Percentiles rank a stretch among this genome's conserved stretches.
Evolutionary conservation across 2,797 vertebrate species (phyloP).

Genomic region (Notolabrus celidotus): DNA sequence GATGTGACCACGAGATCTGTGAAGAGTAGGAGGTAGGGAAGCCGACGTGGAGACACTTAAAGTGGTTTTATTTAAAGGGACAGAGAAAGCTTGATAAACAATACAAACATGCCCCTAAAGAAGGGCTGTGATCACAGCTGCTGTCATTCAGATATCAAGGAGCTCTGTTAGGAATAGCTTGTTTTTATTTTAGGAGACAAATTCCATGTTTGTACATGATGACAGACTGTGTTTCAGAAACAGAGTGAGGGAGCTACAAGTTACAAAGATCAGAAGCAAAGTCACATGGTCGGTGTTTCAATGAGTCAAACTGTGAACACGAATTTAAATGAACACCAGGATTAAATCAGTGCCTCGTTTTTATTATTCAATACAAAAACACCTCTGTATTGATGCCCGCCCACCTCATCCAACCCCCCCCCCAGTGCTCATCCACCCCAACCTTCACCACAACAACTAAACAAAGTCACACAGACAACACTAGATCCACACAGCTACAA

Average conservation of each 20-base stretch:
- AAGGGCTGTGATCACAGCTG: too few species aligned
- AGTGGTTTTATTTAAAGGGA: too few species aligned
- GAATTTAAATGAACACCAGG: slow-evolving; percentile 24
- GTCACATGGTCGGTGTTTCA: neutral
- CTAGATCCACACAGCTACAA: slow-evolving; percentile 50
- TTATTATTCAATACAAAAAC: slow-evolving; percentile 69
- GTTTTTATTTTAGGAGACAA: neutral
- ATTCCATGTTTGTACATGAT: too few species aligned
- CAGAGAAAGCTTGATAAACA: too few species aligned
- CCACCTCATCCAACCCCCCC: neutral
- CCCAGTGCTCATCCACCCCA: slow-evolving; percentile 16
- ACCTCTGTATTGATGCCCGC: slow-evolving; percentile 28
- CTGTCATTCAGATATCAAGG: too few species aligned
- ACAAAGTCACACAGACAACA: slow-evolving; percentile 41
- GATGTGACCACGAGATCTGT: too few species aligned
- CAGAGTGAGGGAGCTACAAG: too few species aligned
- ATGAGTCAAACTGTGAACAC: slow-evolving; percentile 10
- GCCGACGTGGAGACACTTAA: too few species aligned
- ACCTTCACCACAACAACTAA: slow-evolving; percentile 48
- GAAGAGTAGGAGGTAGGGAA: too few species aligned
- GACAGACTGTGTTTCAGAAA: too few species aligned
- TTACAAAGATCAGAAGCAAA: slow-evolving; percentile 13
- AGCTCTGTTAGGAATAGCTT: slow-evolving; percentile 4
- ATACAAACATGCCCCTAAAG: too few species aligned
- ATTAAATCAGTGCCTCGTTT: slow-evolving; percentile 49